Evolutionary conservation across 2,888 invertebrate genomes (phyloP), one percentile per base, ranked within the genome.

Genomic region (Plebejus anna): DNA sequence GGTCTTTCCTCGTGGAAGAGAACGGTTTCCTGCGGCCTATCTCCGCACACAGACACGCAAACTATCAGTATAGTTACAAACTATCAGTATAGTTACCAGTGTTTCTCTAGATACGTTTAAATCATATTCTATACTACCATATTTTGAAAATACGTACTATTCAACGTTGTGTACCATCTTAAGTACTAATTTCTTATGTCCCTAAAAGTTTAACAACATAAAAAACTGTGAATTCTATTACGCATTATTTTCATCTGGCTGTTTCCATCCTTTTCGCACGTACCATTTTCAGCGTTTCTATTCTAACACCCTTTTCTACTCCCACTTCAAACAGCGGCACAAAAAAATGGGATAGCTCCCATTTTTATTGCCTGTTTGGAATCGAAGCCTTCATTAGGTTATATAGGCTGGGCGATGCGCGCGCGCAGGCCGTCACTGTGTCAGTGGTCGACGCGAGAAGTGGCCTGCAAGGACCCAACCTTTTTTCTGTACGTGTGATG

Each of bases 1-100:
- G 94, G 94, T 92, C 94, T 94, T 94, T 94, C 94, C 94, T 94
- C 90, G 92, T 94, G 94, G 93, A 94, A 94, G 94, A 94, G 94
- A 94, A 94, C 92, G 94, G 94, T 94, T 94, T 94, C 94, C 94
- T 94, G 94, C 92, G 93, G 85, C 90, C 90, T 93, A 92, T 92
- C 91, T 89, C 89, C 87, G 88, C 92, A 91, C 92, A 89, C 89
- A 85, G 84, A 89, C 90, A 88, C 82, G 84, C 84, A 87, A 91
- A 90, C 92, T 66, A 36, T 66, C 16, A 36, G 32, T 32, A 66
- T 32, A 36, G 32, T 36, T 13, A 28, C 11, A 87, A 91, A 90
- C 92, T 66, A 16, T 66, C 16, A 36, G 32, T 32, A 66, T 32
- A 36, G 32, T 36, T 13, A 28, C 11, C 13, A 4, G 32, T 13